These are phyloP conservation scores for Aphis gossypii DNA, from an alignment of 1,140 invertebrate species.

Conservation along the genomic window DNA sequence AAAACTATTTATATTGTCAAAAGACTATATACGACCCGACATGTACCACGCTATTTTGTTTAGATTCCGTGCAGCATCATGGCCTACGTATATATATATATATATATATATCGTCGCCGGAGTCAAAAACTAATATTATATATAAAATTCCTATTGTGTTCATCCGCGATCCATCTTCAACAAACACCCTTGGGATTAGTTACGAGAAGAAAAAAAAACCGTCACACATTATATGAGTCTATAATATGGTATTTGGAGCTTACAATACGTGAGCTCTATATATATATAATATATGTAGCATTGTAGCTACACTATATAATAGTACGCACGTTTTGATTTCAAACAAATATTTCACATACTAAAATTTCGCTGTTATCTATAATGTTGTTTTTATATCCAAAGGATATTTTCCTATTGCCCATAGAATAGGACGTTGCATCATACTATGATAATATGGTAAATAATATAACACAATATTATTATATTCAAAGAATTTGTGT, in stretches of 20 bases:
- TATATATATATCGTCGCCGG: neutral
- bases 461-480: neutral
- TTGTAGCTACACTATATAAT: neutral
- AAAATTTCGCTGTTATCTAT: too few species aligned
- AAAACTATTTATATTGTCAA: slow-evolving; percentile 10
- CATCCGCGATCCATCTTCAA: neutral
- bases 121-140: neutral
- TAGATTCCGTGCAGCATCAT: neutral
- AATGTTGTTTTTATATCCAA: too few species aligned
- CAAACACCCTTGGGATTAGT: neutral
- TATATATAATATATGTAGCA: too few species aligned
- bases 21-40: neutral
- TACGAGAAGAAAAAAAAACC: neutral
- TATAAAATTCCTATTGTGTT: slow-evolving; percentile 2
- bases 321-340: too few species aligned
- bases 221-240: neutral
- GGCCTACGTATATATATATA: neutral
- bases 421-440: too few species aligned
- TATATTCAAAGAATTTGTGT: neutral
- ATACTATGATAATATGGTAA: neutral
- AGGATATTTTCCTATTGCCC: too few species aligned
- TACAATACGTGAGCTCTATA: neutral
- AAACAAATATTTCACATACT: too few species aligned
- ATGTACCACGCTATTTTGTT: neutral
- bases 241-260: neutral